Evolutionary conservation across 2,888 invertebrate genomes (phyloP), one percentile per base, ranked within the genome.

Genomic region (Nephrotoma flavescens): DNA sequence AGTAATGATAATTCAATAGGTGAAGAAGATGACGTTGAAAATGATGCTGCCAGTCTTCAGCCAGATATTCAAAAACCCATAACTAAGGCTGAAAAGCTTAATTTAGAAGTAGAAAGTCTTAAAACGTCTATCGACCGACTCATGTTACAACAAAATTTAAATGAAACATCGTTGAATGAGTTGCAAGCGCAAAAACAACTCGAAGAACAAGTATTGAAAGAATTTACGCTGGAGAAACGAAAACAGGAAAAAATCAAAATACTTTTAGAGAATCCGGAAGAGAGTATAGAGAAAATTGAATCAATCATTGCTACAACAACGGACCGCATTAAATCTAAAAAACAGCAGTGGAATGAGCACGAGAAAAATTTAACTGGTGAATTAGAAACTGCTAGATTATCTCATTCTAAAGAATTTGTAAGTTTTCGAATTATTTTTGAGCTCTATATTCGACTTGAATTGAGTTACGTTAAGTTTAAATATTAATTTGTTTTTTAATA

Each of bases 301-400:
- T 90, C 91, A 15, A 89, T 93, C 15, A 93, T 96, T 31, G 94
- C 94, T 87, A 92, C 93, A 31, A 94, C 94, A 88, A 93, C 93
- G 86, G 94, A 94, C 89, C 93, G 95, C 89, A 91, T 96, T 47
- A 91, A 94, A 42, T 93, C 93, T 87, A 90, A 96, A 86, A 94
- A 94, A 4, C 93, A 93, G 87, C 95, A 96, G 89, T 96, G 96
- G 96, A 94, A 95, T 89, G 93, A 94, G 86, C 95, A 95, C 89
- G 93, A 95, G 88, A 92, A 92, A 42, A 95, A 96, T 0, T 90
- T 96, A 12, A 91, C 95, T 42, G 92, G 94, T 88, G 93, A 94
- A 88, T 88, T 92, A 31, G 89, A 91, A 87, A 90, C 90, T 42
- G 88, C 92, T 42, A 91, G 91, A 42, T 86, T 88, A 85, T 91